phyloP scores from a whole-genome alignment of 2,888 invertebrate species.

The Apotomis betuletana region DNA sequence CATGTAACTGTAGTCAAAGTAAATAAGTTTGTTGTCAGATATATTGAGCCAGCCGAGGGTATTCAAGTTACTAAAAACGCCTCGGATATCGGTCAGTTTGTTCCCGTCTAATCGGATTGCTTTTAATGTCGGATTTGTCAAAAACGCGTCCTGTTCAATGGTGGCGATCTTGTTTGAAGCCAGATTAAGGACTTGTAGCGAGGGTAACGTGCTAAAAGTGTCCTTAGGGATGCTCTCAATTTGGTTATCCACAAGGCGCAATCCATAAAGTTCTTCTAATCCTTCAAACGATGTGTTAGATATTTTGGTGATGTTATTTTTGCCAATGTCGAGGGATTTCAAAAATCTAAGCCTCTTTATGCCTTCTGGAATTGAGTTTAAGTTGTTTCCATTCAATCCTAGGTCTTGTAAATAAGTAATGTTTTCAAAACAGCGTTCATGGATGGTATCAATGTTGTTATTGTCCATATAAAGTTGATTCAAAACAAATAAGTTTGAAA shows the following conservation, averaged over 20 bases:
- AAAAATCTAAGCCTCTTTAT: slow-evolving; percentile 86
- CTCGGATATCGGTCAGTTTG: slow-evolving; percentile 89
- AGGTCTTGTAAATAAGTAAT: slow-evolving; percentile 90
- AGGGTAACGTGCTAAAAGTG: slow-evolving; percentile 87
- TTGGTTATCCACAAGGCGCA: slow-evolving; percentile 91
- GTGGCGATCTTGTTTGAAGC: slow-evolving; percentile 90
- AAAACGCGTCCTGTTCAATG: slow-evolving; percentile 90
- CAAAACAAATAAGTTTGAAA: slow-evolving; percentile 88
- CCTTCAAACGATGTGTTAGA: slow-evolving; percentile 89
- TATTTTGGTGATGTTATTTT: slow-evolving; percentile 89
- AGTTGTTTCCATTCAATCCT: slow-evolving; percentile 88
- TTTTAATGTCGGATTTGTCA: slow-evolving; percentile 87
- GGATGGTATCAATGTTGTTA: slow-evolving; percentile 86
- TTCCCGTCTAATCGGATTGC: slow-evolving; percentile 91
- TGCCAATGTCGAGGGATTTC: slow-evolving; percentile 90
- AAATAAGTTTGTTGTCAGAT: slow-evolving; percentile 89
- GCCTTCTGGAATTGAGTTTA: slow-evolving; percentile 86
- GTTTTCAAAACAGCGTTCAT: slow-evolving; percentile 88
- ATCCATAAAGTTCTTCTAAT: slow-evolving; percentile 88
- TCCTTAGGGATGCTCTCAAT: slow-evolving; percentile 88
- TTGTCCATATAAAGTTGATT: slow-evolving; percentile 89
- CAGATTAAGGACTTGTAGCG: slow-evolving; percentile 90
- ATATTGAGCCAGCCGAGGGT: slow-evolving; percentile 91
- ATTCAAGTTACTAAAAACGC: slow-evolving; percentile 88
- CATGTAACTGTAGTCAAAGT: slow-evolving; percentile 91